Percentiles rank a stretch among this genome's conserved stretches.
Conservation (phyloP, 2,888 invertebrate genomes). For the Metalampra italica region DNA sequence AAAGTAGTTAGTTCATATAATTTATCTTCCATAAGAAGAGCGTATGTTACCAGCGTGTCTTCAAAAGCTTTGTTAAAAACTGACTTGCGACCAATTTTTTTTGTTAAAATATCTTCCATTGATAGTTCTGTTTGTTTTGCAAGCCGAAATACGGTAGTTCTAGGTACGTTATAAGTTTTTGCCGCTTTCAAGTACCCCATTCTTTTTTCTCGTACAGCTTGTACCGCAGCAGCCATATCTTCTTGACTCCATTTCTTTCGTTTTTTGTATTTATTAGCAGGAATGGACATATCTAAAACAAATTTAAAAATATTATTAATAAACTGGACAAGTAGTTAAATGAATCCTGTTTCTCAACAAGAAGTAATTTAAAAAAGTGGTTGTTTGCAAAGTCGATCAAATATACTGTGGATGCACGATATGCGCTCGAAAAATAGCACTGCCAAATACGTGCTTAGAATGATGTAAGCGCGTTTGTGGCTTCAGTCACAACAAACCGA, state of each 20-base stretch:
- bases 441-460: too few species aligned
- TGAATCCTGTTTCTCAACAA: too few species aligned
- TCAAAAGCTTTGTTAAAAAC: conserved; percentile 6
- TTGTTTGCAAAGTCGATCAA: too few species aligned
- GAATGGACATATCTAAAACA: background rate
- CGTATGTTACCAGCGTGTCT: conserved; percentile 10
- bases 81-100: conserved; percentile 10
- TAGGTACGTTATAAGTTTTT: conserved; percentile 10
- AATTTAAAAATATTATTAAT: too few species aligned
- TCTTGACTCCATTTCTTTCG: conserved; percentile 5
- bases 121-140: background rate
- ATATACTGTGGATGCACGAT: too few species aligned
- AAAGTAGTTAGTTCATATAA: too few species aligned
- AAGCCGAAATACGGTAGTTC: conserved; percentile 9
- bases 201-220: conserved; percentile 10
- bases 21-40: conserved; percentile 10
- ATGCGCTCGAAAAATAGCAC: too few species aligned
- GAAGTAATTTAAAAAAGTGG: too few species aligned
- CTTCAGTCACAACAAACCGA: too few species aligned
- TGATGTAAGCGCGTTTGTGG: too few species aligned
- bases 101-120: background rate
- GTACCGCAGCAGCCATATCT: conserved; percentile 9
- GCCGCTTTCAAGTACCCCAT: conserved; percentile 14
- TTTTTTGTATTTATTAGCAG: conserved; percentile 2
- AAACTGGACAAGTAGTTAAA: too few species aligned